These are phyloP conservation scores for Theodoxus fluviatilis DNA, from an alignment of 2,888 invertebrate species.

Conservation along the genomic window DNA sequence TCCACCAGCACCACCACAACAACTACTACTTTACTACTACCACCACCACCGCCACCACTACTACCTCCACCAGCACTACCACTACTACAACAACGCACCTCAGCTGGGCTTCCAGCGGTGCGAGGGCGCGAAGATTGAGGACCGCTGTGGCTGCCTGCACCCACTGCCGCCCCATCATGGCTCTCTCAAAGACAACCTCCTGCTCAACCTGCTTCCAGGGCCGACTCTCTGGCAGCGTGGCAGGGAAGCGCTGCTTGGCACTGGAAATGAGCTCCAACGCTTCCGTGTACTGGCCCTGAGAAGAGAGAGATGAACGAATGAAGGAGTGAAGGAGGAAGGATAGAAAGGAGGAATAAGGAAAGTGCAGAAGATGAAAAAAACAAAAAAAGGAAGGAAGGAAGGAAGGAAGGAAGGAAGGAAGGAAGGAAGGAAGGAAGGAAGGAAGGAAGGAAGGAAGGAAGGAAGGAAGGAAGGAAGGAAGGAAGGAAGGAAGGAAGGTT, in stretches of 20 bases:
- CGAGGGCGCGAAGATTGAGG: slow-evolving; percentile 74
- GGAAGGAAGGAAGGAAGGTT: too few species aligned
- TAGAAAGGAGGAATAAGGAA: too few species aligned
- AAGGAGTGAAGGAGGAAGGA: too few species aligned
- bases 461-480: too few species aligned
- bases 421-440: too few species aligned
- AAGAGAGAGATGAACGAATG: too few species aligned
- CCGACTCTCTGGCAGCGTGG: slow-evolving; percentile 70
- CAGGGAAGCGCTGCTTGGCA: slow-evolving; percentile 73
- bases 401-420: too few species aligned
- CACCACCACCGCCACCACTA: background rate
- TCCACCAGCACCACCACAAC: too few species aligned
- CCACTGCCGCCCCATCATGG: slow-evolving; percentile 71
- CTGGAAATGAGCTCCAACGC: slow-evolving; percentile 72
- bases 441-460: too few species aligned
- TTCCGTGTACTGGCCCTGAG: slow-evolving; percentile 70
- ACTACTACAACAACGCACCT: slow-evolving; percentile 52
- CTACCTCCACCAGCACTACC: too few species aligned
- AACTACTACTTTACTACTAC: background rate
- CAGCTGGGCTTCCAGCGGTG: slow-evolving; percentile 72
- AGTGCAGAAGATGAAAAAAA: too few species aligned
- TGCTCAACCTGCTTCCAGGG: slow-evolving; percentile 74
- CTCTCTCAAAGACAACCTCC: slow-evolving; percentile 55
- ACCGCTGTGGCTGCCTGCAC: slow-evolving; percentile 76
- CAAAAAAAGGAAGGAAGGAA: too few species aligned